These are phyloP conservation scores for Leptinotarsa haldemani DNA, from an alignment of 2,888 invertebrate genomes.

Conservation along the genomic window DNA sequence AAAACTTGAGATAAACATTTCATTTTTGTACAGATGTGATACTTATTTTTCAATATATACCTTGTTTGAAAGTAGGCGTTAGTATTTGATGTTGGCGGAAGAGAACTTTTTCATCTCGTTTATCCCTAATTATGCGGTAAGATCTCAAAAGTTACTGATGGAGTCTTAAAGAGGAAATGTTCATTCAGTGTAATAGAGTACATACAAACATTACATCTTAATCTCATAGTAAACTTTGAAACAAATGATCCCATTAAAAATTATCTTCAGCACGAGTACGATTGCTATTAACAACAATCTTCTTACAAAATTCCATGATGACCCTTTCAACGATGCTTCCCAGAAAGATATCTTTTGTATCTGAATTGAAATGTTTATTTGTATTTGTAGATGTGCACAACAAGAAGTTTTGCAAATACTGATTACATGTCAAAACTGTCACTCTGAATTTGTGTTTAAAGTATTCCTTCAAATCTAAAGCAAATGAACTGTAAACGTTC, in stretches of 20 bases:
- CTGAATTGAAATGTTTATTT: no score
- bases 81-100: neutral
- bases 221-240: constrained; percentile 23
- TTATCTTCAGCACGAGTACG: constrained; percentile 36
- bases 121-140: neutral
- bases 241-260: constrained; percentile 28
- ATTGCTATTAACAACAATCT: constrained; percentile 29
- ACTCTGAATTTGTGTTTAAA: no score
- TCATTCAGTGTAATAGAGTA: constrained; percentile 51
- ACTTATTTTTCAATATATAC: no score
- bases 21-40: no score
- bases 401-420: no score
- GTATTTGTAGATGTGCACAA: no score
- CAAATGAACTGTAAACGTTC: no score
- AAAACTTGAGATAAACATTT: no score
- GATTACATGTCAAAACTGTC: no score
- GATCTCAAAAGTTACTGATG: constrained; percentile 4
- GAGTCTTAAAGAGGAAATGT: constrained; percentile 49
- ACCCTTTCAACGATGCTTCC: no score
- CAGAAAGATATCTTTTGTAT: no score
- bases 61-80: neutral
- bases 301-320: neutral
- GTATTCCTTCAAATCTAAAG: no score
- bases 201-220: constrained; percentile 36
- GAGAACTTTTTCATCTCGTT: neutral